A percentile compares a stretch with the other conserved stretches of the same genome.
Evolutionary conservation across 2,888 invertebrate species (phyloP).

Genomic region (Seira musarum): DNA sequence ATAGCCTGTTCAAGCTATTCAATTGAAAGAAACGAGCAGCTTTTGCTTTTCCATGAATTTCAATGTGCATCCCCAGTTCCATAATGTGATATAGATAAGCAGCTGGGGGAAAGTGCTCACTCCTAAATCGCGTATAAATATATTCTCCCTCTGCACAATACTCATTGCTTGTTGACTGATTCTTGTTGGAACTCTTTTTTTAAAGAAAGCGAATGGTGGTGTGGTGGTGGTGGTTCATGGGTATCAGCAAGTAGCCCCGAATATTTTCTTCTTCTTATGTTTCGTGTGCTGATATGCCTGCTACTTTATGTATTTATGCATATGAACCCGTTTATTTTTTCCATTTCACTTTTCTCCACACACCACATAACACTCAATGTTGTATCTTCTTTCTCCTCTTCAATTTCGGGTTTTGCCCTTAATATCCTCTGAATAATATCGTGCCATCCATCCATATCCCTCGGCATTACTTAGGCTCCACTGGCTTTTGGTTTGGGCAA

Average conservation of each 20-base stretch:
- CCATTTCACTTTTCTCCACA: slow-evolving; percentile 57
- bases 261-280: slow-evolving; percentile 33
- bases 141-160: slow-evolving; percentile 17
- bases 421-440: slow-evolving; percentile 61
- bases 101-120: slow-evolving; percentile 57
- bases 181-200: slow-evolving; percentile 17
- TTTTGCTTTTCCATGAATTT: slow-evolving; percentile 67
- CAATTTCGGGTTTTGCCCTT: slow-evolving; percentile 57
- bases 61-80: slow-evolving; percentile 66
- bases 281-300: slow-evolving; percentile 50
- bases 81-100: slow-evolving; percentile 68
- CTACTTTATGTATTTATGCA: slow-evolving; percentile 61
- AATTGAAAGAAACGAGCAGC: slow-evolving; percentile 65
- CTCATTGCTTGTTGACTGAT: slow-evolving; percentile 35
- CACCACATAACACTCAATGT: slow-evolving; percentile 42
- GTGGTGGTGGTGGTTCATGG: no score
- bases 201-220: background rate
- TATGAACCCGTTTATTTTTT: slow-evolving; percentile 60
- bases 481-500: slow-evolving; percentile 45
- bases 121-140: slow-evolving; percentile 45
- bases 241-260: slow-evolving; percentile 18
- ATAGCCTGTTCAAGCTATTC: slow-evolving; percentile 66
- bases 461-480: slow-evolving; percentile 58
- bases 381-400: slow-evolving; percentile 44
- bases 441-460: slow-evolving; percentile 57